Evolutionary conservation across 2,888 invertebrate genomes (phyloP).

Genomic region (Clanis bilineata): DNA sequence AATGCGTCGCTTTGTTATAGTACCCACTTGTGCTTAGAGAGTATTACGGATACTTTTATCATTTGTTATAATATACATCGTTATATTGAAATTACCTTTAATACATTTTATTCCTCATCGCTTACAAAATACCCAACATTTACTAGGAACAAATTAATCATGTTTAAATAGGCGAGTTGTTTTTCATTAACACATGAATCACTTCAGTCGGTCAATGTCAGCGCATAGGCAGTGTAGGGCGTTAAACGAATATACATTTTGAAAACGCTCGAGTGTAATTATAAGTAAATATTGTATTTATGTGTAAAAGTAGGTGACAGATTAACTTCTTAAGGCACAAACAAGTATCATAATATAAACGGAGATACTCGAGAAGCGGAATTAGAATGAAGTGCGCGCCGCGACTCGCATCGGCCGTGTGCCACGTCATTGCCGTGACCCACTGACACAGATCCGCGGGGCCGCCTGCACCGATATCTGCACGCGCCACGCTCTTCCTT

Average conservation of each 20-base stretch:
- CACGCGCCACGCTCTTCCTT: slow-evolving; percentile 72
- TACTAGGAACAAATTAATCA: slow-evolving; percentile 2
- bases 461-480: slow-evolving; percentile 81
- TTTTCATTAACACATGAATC: slow-evolving; percentile 44
- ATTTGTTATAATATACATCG: no score
- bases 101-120: not conserved
- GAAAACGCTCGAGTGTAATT: slow-evolving; percentile 5
- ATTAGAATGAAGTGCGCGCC: slow-evolving; percentile 79
- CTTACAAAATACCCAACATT: slow-evolving; percentile 1
- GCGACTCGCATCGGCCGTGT: slow-evolving; percentile 75
- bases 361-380: slow-evolving; percentile 78
- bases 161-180: slow-evolving; percentile 1
- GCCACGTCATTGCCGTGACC: slow-evolving; percentile 86
- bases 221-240: slow-evolving; percentile 16
- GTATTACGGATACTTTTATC: no score
- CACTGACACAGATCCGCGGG: slow-evolving; percentile 86
- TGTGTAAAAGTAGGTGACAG: slow-evolving; percentile 27
- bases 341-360: slow-evolving; percentile 27
- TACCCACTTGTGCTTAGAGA: not conserved
- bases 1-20: not conserved
- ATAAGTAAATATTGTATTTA: slow-evolving; percentile 5
- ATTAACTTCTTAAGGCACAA: slow-evolving; percentile 25
- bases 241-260: not conserved
- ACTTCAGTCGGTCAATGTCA: slow-evolving; percentile 71
- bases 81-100: not conserved